phyloP scores from a whole-genome alignment of 2,888 invertebrate species.

The Crioceris asparagi region DNA sequence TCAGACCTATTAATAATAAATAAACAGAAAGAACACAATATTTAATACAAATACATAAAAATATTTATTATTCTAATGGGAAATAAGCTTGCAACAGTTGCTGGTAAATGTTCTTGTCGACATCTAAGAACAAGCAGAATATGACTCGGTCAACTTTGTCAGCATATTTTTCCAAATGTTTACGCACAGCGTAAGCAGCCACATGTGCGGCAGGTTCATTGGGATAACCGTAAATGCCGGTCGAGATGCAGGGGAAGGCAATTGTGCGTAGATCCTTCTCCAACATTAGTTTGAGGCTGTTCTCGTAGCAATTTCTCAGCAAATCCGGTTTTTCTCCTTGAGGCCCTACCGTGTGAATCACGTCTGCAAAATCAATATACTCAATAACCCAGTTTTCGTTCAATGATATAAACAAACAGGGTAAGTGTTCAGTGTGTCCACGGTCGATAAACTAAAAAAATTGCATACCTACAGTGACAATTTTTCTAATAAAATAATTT shows the following conservation, averaged over 20 bases:
- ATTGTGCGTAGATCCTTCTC: slow-evolving; percentile 51
- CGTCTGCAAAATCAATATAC: slow-evolving; percentile 47
- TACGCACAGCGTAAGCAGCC: slow-evolving; percentile 55
- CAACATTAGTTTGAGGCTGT: slow-evolving; percentile 47
- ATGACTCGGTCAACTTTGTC: slow-evolving; percentile 61
- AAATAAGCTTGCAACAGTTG: slow-evolving; percentile 62
- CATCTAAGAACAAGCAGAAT: slow-evolving; percentile 66
- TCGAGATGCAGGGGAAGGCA: slow-evolving; percentile 85
- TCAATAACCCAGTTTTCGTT: no score
- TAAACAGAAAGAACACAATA: no score
- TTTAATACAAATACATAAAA: no score
- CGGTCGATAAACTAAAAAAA: no score
- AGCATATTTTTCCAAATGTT: slow-evolving; percentile 45
- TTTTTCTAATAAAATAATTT: no score
- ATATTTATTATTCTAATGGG: slow-evolving; percentile 46
- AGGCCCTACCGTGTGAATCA: slow-evolving; percentile 87
- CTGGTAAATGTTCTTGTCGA: slow-evolving; percentile 64
- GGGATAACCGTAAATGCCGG: slow-evolving; percentile 86
- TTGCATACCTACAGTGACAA: no score
- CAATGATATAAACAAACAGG: no score
- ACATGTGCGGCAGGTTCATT: slow-evolving; percentile 66
- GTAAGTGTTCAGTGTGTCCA: no score
- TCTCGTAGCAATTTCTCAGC: slow-evolving; percentile 60
- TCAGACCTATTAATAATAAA: no score
- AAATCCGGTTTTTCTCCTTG: slow-evolving; percentile 55